Conservation (phyloP, 2,797 vertebrate genomes). For the Microcaecilia unicolor region DNA sequence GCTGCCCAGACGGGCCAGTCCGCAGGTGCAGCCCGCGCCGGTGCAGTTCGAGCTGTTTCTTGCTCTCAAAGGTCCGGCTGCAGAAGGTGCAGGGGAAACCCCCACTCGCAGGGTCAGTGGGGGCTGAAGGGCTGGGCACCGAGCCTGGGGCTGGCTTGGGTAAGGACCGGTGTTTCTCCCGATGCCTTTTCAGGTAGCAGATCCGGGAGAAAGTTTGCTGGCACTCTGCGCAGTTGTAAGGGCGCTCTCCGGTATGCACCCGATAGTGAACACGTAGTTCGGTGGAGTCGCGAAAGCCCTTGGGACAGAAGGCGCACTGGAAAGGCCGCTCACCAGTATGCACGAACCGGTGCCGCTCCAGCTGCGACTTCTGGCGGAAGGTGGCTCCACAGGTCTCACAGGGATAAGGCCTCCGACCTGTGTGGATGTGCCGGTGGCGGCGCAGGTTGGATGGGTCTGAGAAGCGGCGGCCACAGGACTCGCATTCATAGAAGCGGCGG, state of each 20-base stretch:
- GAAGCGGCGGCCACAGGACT: background rate
- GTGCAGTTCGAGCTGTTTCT: background rate
- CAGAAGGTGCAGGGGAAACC: conserved; percentile 2
- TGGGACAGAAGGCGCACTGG: background rate
- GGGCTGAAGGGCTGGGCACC: background rate
- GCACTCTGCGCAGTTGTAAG: conserved; percentile 2
- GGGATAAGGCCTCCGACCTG: background rate
- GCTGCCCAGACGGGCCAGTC: conserved; percentile 17
- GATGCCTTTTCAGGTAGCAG: conserved; percentile 3
- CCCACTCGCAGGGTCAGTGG: background rate
- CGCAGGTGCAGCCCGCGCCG: background rate
- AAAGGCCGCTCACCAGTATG: conserved; percentile 3
- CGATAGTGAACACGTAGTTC: conserved; percentile 2
- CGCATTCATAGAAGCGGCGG: background rate
- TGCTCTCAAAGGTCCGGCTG: background rate
- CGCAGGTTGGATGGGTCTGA: conserved; percentile 2
- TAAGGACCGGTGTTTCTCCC: background rate
- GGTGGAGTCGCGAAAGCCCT: conserved; percentile 3
- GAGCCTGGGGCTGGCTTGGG: background rate
- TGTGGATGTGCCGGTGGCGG: conserved; percentile 3
- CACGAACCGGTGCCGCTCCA: conserved; percentile 2
- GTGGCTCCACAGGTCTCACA: background rate
- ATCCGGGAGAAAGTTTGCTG: background rate
- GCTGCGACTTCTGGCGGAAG: conserved; percentile 3
- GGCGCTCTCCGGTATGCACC: conserved; percentile 1